phyloP scores from a whole-genome alignment of 2,888 invertebrate genomes.

The Amorpha juglandis region DNA sequence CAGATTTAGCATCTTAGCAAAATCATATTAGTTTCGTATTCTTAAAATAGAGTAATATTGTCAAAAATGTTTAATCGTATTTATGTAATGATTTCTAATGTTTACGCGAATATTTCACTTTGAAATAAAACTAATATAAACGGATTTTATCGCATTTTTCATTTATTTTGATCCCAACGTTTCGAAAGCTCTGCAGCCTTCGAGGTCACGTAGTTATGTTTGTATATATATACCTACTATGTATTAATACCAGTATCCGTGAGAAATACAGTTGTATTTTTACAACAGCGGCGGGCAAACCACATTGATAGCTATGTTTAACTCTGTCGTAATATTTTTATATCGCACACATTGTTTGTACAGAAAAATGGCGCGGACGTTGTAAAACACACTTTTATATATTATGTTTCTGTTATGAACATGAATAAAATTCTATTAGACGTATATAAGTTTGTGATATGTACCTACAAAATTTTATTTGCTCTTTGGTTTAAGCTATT shows the following conservation, averaged over 20 bases:
- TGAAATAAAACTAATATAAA: too few species aligned
- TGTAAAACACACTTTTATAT: conserved; percentile 16
- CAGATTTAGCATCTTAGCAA: too few species aligned
- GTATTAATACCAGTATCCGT: too few species aligned
- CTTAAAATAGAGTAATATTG: too few species aligned
- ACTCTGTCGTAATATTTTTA: conserved; percentile 23
- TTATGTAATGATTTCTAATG: too few species aligned
- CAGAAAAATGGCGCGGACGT: neutral
- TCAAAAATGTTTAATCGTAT: too few species aligned
- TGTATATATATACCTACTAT: neutral
- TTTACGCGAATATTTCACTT: too few species aligned
- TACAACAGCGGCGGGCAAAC: neutral
- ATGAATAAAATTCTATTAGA: conserved; percentile 18
- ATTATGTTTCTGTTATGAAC: neutral
- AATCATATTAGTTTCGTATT: too few species aligned
- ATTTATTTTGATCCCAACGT: too few species aligned
- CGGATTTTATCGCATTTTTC: too few species aligned
- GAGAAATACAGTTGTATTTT: neutral
- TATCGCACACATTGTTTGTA: conserved; percentile 12
- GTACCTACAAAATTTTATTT: neutral
- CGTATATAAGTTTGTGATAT: neutral
- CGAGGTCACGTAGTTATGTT: too few species aligned
- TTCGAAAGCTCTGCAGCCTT: too few species aligned
- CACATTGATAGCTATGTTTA: conserved; percentile 13
- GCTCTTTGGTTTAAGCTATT: neutral